These are phyloP conservation scores for Reticulitermes speratus DNA, from an alignment of 1,140 invertebrate species.

Conservation along the genomic window DNA sequence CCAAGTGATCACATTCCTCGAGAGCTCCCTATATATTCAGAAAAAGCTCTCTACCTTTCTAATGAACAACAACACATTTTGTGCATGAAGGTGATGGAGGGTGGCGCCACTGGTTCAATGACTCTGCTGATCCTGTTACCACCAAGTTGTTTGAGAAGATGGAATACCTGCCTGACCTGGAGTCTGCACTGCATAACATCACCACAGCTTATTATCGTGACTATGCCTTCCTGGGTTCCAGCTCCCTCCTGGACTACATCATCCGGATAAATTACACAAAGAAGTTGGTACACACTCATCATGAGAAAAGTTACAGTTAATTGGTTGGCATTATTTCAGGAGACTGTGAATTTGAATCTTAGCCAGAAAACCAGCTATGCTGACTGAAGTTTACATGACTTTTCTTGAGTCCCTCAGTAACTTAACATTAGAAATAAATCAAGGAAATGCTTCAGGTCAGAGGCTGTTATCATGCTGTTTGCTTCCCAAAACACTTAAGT, in stretches of 20 bases:
- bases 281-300: too few relatives aligned
- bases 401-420: too few relatives aligned
- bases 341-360: too few relatives aligned
- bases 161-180: slow-evolving; percentile 61
- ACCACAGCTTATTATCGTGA: slow-evolving; percentile 69
- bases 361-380: too few relatives aligned
- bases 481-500: too few relatives aligned
- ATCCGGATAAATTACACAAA: slow-evolving; percentile 65
- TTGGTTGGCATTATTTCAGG: too few relatives aligned
- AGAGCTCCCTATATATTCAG: background rate
- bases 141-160: slow-evolving; percentile 61
- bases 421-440: too few relatives aligned
- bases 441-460: too few relatives aligned
- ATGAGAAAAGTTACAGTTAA: too few relatives aligned
- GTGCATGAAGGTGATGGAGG: slow-evolving; percentile 60
- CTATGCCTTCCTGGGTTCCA: slow-evolving; percentile 69
- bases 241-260: slow-evolving; percentile 64
- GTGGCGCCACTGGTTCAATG: slow-evolving; percentile 66
- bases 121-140: slow-evolving; percentile 53
- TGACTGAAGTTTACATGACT: too few relatives aligned
- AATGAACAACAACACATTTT: background rate
- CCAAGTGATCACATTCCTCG: too few relatives aligned
- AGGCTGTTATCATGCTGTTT: too few relatives aligned
- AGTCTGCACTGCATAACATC: slow-evolving; percentile 64
- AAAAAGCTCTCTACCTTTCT: background rate